Evolutionary conservation across 2,888 invertebrate genomes (phyloP), one percentile per base, ranked within the genome.

Genomic region (Philereme vetulata): DNA sequence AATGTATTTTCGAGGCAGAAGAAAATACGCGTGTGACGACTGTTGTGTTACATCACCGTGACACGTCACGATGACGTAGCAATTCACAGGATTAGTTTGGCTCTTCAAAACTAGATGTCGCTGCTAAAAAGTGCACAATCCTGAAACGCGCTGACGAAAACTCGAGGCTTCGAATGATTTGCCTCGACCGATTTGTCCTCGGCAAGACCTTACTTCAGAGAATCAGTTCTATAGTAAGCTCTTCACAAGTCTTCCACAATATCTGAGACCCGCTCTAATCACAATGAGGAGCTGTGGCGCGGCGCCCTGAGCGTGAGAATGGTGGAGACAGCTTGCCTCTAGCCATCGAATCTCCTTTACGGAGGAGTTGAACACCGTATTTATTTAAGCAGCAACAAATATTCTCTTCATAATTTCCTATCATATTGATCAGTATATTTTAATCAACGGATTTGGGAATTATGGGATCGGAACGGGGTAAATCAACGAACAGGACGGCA

Each of bases 271-370:
- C 5, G 32, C 11, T 32, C 45, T 21, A 45, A 45, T 21, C 45
- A 45, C 45, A 71, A 65, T 68, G 74, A 71, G 58, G 70, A 71
- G 65, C 63, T 55, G 72, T 73, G 72, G 74, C 71, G 74, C 69
- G 72, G 67, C 48, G 57, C 60, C 68, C 65, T 71, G 68, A 71
- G 71, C 71, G 71, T 71, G 73, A 75, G 72, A 59, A 55, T 21
- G 71, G 72, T 72, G 59, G 50, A 49, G 67, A 49, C 62, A 44
- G 42, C 32, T 11, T 45, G 61, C 45, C 65, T 36, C 58, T 48
- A 72, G 72, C 71, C 63, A 35, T 72, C 74, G 72, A 72, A 69
- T 64, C 34, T 48, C 62, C 63, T 38, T 43, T 36, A 50, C 59
- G 48, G 64, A 7, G 62, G 54, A 61, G 67, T n/a, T n/a, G n/a